Evolutionary conservation across 2,113 vertebrate genomes (phyloP), one percentile per base, ranked within the genome.

Genomic region (Paramormyrops kingsleyae): DNA sequence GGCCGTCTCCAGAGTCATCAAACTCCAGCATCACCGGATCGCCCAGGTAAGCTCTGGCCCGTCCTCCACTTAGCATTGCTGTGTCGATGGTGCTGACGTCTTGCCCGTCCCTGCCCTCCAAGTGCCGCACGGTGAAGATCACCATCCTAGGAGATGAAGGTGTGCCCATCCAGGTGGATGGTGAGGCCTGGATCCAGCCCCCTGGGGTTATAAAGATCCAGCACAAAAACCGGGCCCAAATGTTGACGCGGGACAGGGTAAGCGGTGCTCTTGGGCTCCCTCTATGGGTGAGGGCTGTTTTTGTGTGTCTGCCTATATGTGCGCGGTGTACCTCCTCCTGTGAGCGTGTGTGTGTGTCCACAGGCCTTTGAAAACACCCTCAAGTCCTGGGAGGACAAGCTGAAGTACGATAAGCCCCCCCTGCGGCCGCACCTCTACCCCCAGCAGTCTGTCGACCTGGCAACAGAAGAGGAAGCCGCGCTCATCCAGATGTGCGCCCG

Each of bases 301-400:
- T 44, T n/a, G 39, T 31, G 21, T 42, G 19, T 87, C 31, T n/a
- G 21, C 49, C 3, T 46, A 9, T 62, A 50, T 31, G 49, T 17
- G 49, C 49, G n/a, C 21, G 49, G n/a, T 2, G 35, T 9, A 19
- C 8, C 56, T 8, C 42, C 27, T 27, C 59, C 44, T 70, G 62
- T 44, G 39, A 17, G 10, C 39, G 9, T 52, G 49, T 21, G 31
- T 80, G 31, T 83, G 35, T 47, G 27, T 84, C n/a, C 42, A 9
- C 92, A 99, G 98, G 98, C 98, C 0, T 99, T 99, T 92, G 98
- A 99, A 95, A 99, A 97, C 94, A 99, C 98, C 0, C 85, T 99
- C 59, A 99, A 99, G 94, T 99, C 98, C 19, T 99, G 98, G 98
- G 98, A 99, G 94, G 98, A 99, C 94, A 99, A 99, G 92, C 94